Evolutionary conservation across 2,113 vertebrate genomes (phyloP).

Genomic region (Todiramphus chloris): DNA sequence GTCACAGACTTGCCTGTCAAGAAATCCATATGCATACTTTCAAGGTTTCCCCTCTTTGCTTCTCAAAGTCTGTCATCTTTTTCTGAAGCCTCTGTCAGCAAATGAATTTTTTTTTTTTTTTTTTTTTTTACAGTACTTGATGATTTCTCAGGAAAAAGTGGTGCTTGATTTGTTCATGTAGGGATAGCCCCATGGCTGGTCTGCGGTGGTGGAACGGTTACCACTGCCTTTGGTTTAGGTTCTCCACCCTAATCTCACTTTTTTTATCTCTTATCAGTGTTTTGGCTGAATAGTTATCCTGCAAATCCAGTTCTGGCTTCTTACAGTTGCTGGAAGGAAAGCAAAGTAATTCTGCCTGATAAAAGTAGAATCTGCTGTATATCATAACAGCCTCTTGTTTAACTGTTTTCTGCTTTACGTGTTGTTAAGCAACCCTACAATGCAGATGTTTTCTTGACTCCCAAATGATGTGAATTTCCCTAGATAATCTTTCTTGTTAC

Average conservation of each 20-base stretch:
- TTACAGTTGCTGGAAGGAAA: not conserved
- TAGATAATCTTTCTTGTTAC: not conserved
- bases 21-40: not conserved
- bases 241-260: not conserved
- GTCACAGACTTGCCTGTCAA: not conserved
- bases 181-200: not conserved
- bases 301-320: not conserved
- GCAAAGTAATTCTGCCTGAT: not conserved
- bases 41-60: not conserved
- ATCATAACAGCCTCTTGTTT: not conserved
- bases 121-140: not conserved
- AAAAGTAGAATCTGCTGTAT: not conserved
- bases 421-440: not conserved
- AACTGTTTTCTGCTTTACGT: not conserved
- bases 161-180: not conserved
- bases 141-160: not conserved
- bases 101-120: too few relatives aligned
- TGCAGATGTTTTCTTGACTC: conserved; percentile 20
- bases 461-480: not conserved
- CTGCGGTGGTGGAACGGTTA: not conserved
- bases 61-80: not conserved
- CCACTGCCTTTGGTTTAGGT: not conserved
- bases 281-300: not conserved
- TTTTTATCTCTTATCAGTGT: not conserved
- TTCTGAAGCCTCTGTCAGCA: not conserved